These are phyloP conservation scores for Vimba vimba DNA, from an alignment of 2,113 vertebrate genomes.

Conservation along the genomic window DNA sequence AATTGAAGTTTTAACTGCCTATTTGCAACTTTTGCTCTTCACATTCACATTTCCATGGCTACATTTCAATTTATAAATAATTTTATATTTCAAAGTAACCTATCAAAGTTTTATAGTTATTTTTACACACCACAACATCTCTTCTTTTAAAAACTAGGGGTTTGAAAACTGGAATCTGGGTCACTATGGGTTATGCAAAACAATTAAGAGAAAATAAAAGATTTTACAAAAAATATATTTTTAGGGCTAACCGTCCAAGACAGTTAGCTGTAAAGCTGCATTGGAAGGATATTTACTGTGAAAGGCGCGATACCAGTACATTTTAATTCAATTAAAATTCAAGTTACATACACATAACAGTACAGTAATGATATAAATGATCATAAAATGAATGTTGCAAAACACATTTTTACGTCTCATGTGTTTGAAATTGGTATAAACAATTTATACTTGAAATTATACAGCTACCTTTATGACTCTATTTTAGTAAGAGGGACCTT, in stretches of 20 bases:
- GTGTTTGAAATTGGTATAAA: background rate
- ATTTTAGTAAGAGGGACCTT: background rate
- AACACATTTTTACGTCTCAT: background rate
- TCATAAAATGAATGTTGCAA: background rate
- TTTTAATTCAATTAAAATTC: background rate
- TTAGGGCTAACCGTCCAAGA: background rate
- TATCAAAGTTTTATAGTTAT: background rate
- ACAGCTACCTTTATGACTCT: background rate
- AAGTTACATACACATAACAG: background rate
- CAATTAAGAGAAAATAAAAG: background rate
- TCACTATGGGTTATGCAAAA: background rate
- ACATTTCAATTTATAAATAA: background rate
- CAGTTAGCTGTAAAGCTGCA: background rate
- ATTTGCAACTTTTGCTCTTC: constrained; percentile 26
- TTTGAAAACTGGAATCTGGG: background rate
- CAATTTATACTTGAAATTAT: background rate
- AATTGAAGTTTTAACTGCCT: constrained; percentile 68
- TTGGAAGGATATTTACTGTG: background rate
- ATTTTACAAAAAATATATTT: background rate
- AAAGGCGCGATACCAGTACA: background rate
- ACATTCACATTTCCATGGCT: background rate
- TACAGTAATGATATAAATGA: no score
- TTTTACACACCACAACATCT: background rate
- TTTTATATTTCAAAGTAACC: background rate
- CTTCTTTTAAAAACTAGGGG: background rate